These are phyloP conservation scores for Carapus acus DNA, from an alignment of 2,797 vertebrate species.

Conservation along the genomic window DNA sequence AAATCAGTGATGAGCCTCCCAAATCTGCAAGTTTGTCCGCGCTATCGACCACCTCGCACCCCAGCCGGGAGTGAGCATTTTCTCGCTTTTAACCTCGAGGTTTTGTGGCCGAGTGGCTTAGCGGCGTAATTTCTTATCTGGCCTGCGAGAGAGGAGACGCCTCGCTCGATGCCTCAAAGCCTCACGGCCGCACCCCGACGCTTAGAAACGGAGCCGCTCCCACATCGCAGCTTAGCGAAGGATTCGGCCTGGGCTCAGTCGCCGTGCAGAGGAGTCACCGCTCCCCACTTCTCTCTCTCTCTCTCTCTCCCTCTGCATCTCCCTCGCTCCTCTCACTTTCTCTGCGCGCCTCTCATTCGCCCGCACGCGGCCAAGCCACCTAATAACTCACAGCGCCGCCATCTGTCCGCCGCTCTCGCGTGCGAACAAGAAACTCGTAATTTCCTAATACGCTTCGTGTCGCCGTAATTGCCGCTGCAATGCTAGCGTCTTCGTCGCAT, in stretches of 20 bases:
- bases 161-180: too few relatives aligned
- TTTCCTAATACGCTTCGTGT: slow-evolving; percentile 17
- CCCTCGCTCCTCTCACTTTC: background rate
- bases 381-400: slow-evolving; percentile 35
- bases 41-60: too few relatives aligned
- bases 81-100: too few relatives aligned
- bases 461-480: too few relatives aligned
- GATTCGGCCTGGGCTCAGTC: slow-evolving; percentile 30
- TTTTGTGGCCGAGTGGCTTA: too few relatives aligned
- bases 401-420: slow-evolving; percentile 42
- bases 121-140: too few relatives aligned
- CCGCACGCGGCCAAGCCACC: background rate
- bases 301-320: slow-evolving; percentile 2
- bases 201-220: slow-evolving; percentile 23
- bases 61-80: too few relatives aligned
- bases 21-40: too few relatives aligned
- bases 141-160: too few relatives aligned
- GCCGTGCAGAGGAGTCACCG: too few relatives aligned
- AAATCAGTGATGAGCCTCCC: too few relatives aligned
- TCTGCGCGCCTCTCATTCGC: too few relatives aligned
- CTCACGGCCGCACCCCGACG: background rate
- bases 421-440: slow-evolving; percentile 43
- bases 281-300: slow-evolving; percentile 24
- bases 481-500: background rate
- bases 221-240: slow-evolving; percentile 18